These are phyloP conservation scores for Anhinga anhinga DNA, from an alignment of 2,113 vertebrate species.

Conservation along the genomic window DNA sequence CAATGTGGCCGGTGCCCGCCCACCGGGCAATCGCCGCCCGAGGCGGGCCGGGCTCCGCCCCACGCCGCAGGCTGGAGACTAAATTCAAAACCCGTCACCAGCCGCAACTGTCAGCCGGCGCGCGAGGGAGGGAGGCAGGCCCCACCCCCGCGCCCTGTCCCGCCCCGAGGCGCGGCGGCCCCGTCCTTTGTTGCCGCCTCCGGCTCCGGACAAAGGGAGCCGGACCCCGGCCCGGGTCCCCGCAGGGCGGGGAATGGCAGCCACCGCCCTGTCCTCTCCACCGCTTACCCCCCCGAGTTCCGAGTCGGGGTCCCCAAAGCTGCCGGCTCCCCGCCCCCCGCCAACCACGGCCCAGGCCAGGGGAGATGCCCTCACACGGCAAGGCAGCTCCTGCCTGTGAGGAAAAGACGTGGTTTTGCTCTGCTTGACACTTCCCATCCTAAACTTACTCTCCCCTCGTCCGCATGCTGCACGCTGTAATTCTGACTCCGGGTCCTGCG, in stretches of 20 bases:
- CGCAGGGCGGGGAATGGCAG: not conserved
- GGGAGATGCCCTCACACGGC: accelerated
- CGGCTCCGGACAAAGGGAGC: not conserved
- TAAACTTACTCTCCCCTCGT: not conserved
- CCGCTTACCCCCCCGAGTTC: too few relatives aligned
- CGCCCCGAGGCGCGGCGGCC: accelerated
- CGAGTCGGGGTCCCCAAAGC: not conserved
- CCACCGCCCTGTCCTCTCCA: too few relatives aligned
- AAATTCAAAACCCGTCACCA: not conserved
- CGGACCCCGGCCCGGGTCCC: too few relatives aligned
- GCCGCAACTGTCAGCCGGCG: not conserved
- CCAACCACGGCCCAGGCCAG: accelerated
- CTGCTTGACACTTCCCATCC: not conserved
- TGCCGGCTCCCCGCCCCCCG: not conserved
- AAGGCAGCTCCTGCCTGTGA: not conserved
- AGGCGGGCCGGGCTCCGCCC: not conserved
- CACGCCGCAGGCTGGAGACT: not conserved
- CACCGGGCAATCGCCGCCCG: not conserved
- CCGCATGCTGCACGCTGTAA: accelerated
- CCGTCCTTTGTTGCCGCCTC: not conserved
- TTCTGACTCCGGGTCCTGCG: not conserved
- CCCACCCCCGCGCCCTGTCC: not conserved
- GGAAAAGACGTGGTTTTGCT: not conserved
- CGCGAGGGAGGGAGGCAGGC: not conserved
- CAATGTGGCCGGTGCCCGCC: not conserved